A percentile compares a stretch with the other conserved stretches of the same genome.
Evolutionary conservation across 2,113 vertebrate genomes (phyloP).

Genomic region (Buteo buteo): DNA sequence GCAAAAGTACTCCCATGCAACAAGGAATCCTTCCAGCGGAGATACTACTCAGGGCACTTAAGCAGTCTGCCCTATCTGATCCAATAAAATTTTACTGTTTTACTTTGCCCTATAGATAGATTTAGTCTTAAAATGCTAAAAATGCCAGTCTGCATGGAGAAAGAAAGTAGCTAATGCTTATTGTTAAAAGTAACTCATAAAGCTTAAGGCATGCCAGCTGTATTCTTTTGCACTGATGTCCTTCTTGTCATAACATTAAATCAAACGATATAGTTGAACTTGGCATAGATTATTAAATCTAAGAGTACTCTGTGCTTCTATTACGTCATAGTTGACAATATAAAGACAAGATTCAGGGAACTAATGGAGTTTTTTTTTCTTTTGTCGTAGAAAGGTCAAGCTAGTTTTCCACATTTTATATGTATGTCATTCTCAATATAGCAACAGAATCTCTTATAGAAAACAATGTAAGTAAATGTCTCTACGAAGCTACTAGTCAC

Average conservation of each 20-base stretch:
- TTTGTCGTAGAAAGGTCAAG: conserved; percentile 78
- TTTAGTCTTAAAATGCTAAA: conserved; percentile 45
- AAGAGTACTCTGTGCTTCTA: conserved; percentile 56
- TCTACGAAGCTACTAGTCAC: conserved; percentile 86
- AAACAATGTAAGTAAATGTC: conserved; percentile 85
- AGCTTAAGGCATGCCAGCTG: conserved; percentile 40
- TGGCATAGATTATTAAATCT: conserved; percentile 69
- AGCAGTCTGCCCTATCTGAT: neutral
- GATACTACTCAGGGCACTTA: neutral
- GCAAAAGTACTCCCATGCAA: neutral
- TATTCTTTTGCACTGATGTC: conserved; percentile 30
- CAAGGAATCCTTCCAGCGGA: neutral
- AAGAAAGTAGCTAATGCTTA: conserved; percentile 37
- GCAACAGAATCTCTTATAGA: conserved; percentile 78
- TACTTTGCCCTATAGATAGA: conserved; percentile 14
- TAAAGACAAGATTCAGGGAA: conserved; percentile 70
- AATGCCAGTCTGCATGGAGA: conserved; percentile 10
- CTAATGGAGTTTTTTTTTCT: conserved; percentile 69
- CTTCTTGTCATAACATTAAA: conserved; percentile 60
- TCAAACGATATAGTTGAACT: conserved; percentile 51
- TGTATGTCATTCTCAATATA: conserved; percentile 79
- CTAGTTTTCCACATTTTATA: conserved; percentile 77
- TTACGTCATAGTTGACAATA: conserved; percentile 73
- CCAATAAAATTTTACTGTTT: conserved; percentile 49
- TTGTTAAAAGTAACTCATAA: conserved; percentile 24